phyloP scores from a whole-genome alignment of 2,797 vertebrate species.

The Leptatherina wallacei region DNA sequence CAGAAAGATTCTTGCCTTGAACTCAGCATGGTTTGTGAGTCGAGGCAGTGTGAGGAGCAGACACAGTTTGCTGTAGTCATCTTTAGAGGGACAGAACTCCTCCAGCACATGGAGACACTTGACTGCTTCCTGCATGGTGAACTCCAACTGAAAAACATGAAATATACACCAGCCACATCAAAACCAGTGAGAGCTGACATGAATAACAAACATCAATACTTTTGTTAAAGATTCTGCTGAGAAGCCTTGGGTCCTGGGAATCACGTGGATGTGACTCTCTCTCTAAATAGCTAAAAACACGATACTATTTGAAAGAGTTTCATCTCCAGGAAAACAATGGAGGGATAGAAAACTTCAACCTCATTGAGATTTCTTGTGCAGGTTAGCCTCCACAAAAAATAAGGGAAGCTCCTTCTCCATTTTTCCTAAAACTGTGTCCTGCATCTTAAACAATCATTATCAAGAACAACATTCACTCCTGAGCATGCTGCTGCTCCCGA shows the following conservation, averaged over 20 bases:
- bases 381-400: background rate
- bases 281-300: background rate
- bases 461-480: background rate
- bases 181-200: background rate
- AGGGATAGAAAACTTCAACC: background rate
- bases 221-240: background rate
- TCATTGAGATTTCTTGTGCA: background rate
- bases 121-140: slow-evolving; percentile 98
- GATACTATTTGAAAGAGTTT: background rate
- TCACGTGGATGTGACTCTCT: background rate
- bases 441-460: background rate
- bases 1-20: slow-evolving; percentile 81
- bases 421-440: background rate
- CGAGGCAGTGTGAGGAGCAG: slow-evolving; percentile 96
- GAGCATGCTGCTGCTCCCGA: background rate
- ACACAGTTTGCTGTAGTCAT: slow-evolving; percentile 98
- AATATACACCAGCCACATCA: slow-evolving; percentile 1
- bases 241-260: background rate
- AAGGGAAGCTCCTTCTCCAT: background rate
- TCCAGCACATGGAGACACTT: slow-evolving; percentile 95
- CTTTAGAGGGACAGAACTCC: slow-evolving; percentile 95
- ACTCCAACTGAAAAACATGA: slow-evolving; percentile 87
- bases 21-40: slow-evolving; percentile 97
- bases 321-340: background rate
- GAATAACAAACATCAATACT: background rate